Evolutionary conservation across 2,888 invertebrate genomes (phyloP).

Genomic region (Liposcelis brunnea): DNA sequence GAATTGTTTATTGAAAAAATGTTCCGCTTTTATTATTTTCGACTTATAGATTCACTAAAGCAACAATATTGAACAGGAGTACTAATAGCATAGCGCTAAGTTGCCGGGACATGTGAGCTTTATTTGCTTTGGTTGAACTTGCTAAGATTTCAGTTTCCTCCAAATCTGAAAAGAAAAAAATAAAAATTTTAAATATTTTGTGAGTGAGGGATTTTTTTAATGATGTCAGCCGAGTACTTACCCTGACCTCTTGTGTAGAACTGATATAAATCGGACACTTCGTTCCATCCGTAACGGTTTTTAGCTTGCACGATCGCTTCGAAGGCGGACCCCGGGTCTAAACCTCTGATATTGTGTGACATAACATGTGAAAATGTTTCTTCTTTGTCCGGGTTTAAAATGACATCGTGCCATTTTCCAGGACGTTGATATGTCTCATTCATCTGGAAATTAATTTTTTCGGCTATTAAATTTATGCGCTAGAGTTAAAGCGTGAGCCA

Average conservation of each 20-base stretch:
- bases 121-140: conserved; percentile 3
- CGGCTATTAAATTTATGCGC: background rate
- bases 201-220: background rate
- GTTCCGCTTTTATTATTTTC: too few species aligned
- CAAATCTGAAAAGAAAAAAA: conserved; percentile 4
- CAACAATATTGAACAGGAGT: too few species aligned
- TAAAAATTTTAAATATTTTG: background rate
- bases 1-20: too few species aligned
- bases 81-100: too few species aligned
- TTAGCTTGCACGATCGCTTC: conserved; percentile 58
- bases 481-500: background rate
- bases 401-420: conserved; percentile 51
- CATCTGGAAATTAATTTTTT: conserved; percentile 30
- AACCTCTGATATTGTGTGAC: conserved; percentile 41
- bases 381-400: conserved; percentile 31
- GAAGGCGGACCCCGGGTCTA: conserved; percentile 48
- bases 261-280: conserved; percentile 55
- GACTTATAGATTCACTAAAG: too few species aligned
- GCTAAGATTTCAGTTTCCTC: conserved; percentile 4
- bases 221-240: conserved; percentile 11
- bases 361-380: conserved; percentile 36
- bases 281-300: conserved; percentile 58
- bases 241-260: conserved; percentile 49
- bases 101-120: too few species aligned
- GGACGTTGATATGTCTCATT: conserved; percentile 55